Base-by-base conservation (phyloP, 2,888 invertebrate species). In the Acleris sparsana region DNA sequence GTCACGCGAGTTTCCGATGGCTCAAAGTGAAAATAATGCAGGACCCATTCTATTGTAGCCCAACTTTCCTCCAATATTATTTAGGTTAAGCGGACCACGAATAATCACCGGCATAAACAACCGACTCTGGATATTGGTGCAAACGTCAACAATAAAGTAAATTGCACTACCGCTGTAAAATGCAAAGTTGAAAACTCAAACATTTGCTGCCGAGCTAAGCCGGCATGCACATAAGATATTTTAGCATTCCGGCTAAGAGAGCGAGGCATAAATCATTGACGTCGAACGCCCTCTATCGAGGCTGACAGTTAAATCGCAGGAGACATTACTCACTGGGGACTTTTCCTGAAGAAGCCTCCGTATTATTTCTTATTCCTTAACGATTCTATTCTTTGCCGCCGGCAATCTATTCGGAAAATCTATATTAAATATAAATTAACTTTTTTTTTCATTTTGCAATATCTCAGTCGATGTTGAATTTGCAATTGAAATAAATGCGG, bases 311-410 rank as follows among this genome's bases (percentile, higher is more conserved):
- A 80, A 82, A 84, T 85, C 84, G 80, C 77, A 75, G 74, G 75
- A 77, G 80, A 75, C 83, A 85, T 86, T 83, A 84, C 77, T 85
- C 84, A 85, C 82, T 78, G 79, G 80, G 78, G 80, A 80, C 80
- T 73, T 74, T 73, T 73, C 67, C 70, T 72, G 76, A 78, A 52
- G 56, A 44, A 9, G 17, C 17, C 46, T 29, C 48, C 48, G 58
- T 55, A 51, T 44, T 55, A 43, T 46, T 61, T 48, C 29, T 48
- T 59, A 55, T 65, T 51, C 43, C 55, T 53, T 61, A 61, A 53
- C 43, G 53, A 61, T 61, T 52, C 53, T 61, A 60, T 49, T 63
- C 55, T 55, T 17, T 48, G 55, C 11, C 18, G 33, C 44, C 51
- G n/a, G 13, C 51, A 44, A 52, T 51, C 52, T 58, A 53, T 43